Percentiles rank a stretch among this genome's conserved stretches.
These are phyloP conservation scores for Mus minutoides DNA, from an alignment of 2,797 vertebrate species.

Conservation along the genomic window DNA sequence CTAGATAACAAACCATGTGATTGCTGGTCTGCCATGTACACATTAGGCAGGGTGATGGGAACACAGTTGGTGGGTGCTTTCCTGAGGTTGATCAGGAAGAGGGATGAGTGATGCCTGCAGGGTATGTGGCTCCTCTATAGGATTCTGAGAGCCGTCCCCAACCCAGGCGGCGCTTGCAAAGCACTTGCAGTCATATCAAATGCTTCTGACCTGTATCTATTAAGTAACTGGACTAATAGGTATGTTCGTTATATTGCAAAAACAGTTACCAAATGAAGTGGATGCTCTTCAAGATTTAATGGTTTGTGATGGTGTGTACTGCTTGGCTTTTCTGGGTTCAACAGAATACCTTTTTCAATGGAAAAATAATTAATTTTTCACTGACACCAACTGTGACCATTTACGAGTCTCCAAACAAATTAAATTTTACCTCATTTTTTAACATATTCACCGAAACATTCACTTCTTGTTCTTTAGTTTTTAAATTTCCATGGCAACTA, in stretches of 20 bases:
- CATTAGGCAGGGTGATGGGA: background rate
- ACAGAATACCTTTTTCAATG: background rate
- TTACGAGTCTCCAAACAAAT: background rate
- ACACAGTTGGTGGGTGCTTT: background rate
- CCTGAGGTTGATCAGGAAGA: background rate
- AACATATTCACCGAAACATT: background rate
- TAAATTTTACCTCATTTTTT: slow-evolving; percentile 1
- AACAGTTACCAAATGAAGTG: background rate
- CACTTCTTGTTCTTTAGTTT: background rate
- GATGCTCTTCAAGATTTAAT: background rate
- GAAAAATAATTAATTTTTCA: background rate
- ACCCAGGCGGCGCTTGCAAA: background rate
- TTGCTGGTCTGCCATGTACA: background rate
- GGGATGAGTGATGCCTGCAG: background rate
- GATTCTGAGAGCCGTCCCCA: background rate
- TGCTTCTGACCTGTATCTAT: background rate
- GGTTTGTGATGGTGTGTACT: background rate
- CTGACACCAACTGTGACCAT: background rate
- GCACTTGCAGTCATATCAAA: too few species aligned
- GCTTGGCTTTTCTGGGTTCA: background rate
- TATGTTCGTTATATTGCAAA: background rate
- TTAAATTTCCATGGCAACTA: background rate
- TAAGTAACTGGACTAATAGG: background rate
- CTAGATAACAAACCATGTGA: background rate
- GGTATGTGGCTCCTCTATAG: background rate